These are phyloP conservation scores for Stegana nigrithorax DNA, from an alignment of 2,888 invertebrate genomes.

Conservation along the genomic window DNA sequence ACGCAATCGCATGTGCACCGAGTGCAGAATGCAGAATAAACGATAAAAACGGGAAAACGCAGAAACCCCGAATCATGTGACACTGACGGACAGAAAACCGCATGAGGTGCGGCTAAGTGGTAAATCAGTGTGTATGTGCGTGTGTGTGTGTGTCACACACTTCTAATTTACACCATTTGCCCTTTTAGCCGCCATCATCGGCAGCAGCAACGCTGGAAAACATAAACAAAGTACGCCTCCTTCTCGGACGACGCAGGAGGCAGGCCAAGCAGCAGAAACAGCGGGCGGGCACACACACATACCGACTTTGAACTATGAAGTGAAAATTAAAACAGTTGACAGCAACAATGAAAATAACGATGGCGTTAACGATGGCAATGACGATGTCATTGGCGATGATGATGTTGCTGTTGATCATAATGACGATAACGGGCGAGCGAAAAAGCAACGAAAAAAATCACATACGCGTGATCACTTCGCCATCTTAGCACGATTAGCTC, in stretches of 20 bases:
- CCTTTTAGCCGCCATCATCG: conserved; percentile 45
- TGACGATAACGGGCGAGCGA: conserved; percentile 23
- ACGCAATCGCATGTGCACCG: too few relatives aligned
- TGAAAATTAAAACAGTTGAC: conserved; percentile 62
- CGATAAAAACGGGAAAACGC: too few relatives aligned
- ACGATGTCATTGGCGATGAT: conserved; percentile 16
- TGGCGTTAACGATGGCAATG: conserved; percentile 38
- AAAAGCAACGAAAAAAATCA: conserved; percentile 20
- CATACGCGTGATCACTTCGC: conserved; percentile 36
- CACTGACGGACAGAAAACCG: too few relatives aligned
- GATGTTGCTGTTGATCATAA: neutral
- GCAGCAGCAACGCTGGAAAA: too few relatives aligned
- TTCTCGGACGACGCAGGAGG: conserved; percentile 41
- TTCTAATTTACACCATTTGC: conserved; percentile 39
- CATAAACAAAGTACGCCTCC: conserved; percentile 52
- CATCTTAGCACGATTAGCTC: conserved; percentile 41
- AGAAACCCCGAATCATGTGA: too few relatives aligned
- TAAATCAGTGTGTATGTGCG: neutral
- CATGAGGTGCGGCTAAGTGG: too few relatives aligned
- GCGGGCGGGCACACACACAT: neutral
- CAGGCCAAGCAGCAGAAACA: too few relatives aligned
- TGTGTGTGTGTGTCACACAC: neutral
- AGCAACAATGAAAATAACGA: conserved; percentile 37
- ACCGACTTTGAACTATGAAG: conserved; percentile 18
- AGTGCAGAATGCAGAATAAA: neutral